Base-by-base conservation (phyloP, 2,888 invertebrate species). In the Drosophila meridiana region DNA sequence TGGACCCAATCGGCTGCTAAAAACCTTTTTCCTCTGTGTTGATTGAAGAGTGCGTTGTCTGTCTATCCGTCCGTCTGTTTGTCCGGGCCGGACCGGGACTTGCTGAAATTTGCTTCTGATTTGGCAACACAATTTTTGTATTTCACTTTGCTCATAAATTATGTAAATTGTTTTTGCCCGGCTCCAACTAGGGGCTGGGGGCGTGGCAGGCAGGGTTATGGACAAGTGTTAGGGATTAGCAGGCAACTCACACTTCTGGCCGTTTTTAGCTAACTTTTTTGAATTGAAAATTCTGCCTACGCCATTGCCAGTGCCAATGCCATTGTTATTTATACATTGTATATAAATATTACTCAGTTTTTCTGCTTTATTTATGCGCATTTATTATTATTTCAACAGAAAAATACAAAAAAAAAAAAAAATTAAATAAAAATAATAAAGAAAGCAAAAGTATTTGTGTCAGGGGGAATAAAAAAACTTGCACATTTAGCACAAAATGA, bases 151-250 rank as follows among this genome's bases (percentile, higher is more conserved):
- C 47, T 52, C 57, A 69, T 73, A 82, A 73, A 84, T 73, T 81
- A 80, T 80, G 85, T 68, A 80, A 81, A 80, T 80, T 76, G 55
- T 20, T 47, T 32, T 20, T 48, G 47, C n/a, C 32, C 32, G 48
- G 34, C 3, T 9, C 14, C 57, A 42, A 28, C 20, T 36, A 30
- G 30, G 56, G 55, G 2, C 26, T 14, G 38, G 9, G 5, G 50
- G 52, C 28, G 50, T 45, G 52, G 52, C 34, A 26, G 52, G 52
- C 34, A 26, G 69, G 53, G 43, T 36, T 38, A 40, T 34, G 62
- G 26, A 26, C 32, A 48, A 61, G 48, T 56, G 38, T 8, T 53
- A 43, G 38, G 56, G 63, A 72, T 72, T 62, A 72, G 63, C 62
- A 62, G 43, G 32, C 40, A 43, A 45, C 43, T 69, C 32, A 58